These are phyloP conservation scores for Cheilosia variabilis DNA, from an alignment of 2,888 invertebrate species.

Conservation along the genomic window DNA sequence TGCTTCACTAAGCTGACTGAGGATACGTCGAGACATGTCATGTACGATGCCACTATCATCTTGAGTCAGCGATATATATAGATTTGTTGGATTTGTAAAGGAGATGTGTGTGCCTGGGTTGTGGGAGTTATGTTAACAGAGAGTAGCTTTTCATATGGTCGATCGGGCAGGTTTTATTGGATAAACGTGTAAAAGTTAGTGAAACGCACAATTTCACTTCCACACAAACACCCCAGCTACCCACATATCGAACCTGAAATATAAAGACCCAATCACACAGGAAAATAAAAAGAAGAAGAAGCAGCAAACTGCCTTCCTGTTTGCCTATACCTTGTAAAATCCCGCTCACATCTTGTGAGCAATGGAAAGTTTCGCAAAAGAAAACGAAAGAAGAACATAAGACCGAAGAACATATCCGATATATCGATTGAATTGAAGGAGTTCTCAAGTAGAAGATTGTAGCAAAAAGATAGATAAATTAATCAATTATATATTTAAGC, in stretches of 20 bases:
- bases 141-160: conserved; percentile 56
- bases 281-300: no score
- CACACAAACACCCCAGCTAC: conserved; percentile 2
- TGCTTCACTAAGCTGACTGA: conserved; percentile 47
- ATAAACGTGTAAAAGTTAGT: conserved; percentile 75
- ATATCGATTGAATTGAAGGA: conserved; percentile 68
- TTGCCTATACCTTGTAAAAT: conserved; percentile 48
- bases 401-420: neutral
- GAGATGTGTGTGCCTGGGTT: conserved; percentile 9
- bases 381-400: conserved; percentile 28
- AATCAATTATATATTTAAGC: conserved; percentile 76
- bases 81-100: conserved; percentile 49
- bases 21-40: conserved; percentile 64
- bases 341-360: conserved; percentile 41
- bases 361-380: conserved; percentile 57
- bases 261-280: conserved; percentile 43
- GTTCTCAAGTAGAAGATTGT: conserved; percentile 57
- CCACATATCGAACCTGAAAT: neutral
- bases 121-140: neutral
- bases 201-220: conserved; percentile 66
- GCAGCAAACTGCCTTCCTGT: conserved; percentile 4
- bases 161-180: conserved; percentile 75
- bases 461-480: conserved; percentile 72
- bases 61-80: conserved; percentile 34
- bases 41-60: conserved; percentile 56